Evolutionary conservation across 2,797 vertebrate species (phyloP).

Genomic region (Erithacus rubecula): DNA sequence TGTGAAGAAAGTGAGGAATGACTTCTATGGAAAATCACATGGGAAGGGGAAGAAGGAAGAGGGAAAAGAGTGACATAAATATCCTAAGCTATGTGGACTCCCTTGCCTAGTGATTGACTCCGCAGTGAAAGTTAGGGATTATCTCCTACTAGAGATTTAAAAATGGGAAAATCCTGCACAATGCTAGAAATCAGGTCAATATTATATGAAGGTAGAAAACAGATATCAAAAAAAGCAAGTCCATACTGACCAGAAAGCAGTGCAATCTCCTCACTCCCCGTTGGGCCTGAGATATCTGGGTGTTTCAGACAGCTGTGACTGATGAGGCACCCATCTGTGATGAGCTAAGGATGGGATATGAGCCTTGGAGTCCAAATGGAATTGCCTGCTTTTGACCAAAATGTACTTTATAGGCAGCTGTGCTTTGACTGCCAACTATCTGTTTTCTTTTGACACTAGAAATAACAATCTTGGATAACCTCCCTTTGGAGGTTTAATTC

Average conservation of each 20-base stretch:
- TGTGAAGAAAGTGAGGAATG: not conserved
- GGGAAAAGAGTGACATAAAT: not conserved
- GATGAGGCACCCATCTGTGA: not conserved
- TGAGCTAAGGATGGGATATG: conserved; percentile 38
- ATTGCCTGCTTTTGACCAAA: conserved; percentile 44
- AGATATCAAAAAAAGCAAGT: not conserved
- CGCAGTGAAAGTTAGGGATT: not conserved
- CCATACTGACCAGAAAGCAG: not conserved
- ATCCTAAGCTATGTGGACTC: not conserved
- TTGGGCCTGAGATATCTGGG: not conserved
- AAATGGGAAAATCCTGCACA: not conserved
- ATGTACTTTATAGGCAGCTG: not conserved
- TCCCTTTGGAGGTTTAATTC: conserved; percentile 51
- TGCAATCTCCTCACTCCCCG: not conserved
- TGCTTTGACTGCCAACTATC: conserved; percentile 8
- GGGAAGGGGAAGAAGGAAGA: not conserved
- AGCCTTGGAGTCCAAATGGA: conserved; percentile 8
- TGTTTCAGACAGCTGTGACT: conserved; percentile 23
- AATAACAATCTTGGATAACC: conserved; percentile 45
- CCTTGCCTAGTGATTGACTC: not conserved
- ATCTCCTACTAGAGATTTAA: not conserved
- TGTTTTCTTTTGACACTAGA: conserved; percentile 42
- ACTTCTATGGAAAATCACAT: not conserved
- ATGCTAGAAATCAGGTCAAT: not conserved
- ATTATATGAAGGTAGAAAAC: not conserved